These are phyloP conservation scores for Carassius gibelio DNA, from an alignment of 2,113 vertebrate genomes.

Conservation along the genomic window DNA sequence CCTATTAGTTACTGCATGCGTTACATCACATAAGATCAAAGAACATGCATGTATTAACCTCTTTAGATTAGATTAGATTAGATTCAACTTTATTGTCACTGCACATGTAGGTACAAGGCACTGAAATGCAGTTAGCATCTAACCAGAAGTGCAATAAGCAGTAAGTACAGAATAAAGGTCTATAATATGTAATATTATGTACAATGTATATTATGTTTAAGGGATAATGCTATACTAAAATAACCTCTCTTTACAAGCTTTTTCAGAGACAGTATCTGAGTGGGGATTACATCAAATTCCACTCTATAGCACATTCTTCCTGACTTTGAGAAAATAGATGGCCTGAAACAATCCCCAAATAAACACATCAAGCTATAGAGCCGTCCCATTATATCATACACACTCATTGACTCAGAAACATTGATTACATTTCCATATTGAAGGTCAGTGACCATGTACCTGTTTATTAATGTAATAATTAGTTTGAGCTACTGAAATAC, in stretches of 20 bases:
- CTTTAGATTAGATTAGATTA: too few species aligned
- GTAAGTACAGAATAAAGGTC: too few species aligned
- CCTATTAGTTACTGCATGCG: background rate
- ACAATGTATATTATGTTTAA: too few species aligned
- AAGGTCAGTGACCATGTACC: background rate
- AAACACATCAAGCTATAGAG: background rate
- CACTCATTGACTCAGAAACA: background rate
- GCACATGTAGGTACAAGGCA: too few species aligned
- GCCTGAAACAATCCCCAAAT: background rate
- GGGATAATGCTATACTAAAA: background rate
- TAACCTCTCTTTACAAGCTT: constrained; percentile 1
- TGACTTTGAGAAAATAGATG: background rate
- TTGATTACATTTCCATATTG: constrained; percentile 13
- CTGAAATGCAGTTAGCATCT: too few species aligned
- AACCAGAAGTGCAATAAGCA: too few species aligned
- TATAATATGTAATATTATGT: too few species aligned
- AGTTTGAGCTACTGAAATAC: background rate
- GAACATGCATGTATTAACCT: background rate
- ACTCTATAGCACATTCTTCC: background rate
- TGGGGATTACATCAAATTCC: background rate
- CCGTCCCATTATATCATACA: background rate
- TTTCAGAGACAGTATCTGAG: background rate
- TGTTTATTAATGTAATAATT: background rate
- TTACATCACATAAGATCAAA: background rate
- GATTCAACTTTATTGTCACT: too few species aligned